Evolutionary conservation across 2,888 invertebrate genomes (phyloP).

Genomic region (Archips crataeganus): DNA sequence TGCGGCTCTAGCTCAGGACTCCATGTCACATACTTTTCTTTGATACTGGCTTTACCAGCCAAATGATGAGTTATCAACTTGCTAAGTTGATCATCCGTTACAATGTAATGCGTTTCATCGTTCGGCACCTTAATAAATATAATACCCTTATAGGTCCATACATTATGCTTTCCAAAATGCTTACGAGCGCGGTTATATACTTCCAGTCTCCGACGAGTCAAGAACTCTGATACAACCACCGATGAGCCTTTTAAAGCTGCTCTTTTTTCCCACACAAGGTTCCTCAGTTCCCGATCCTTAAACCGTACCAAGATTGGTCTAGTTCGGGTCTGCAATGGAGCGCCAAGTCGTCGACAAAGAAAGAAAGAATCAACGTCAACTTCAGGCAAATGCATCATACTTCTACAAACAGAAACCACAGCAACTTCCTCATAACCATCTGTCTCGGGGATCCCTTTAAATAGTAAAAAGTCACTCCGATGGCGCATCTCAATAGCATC

Average conservation of each 20-base stretch:
- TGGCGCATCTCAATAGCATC: conserved; percentile 1
- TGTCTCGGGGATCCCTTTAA: background rate
- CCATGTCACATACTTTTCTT: background rate
- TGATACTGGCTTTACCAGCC: background rate
- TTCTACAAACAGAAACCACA: background rate
- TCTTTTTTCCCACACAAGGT: background rate
- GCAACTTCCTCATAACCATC: background rate
- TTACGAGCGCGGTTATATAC: background rate
- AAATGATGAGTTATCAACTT: background rate
- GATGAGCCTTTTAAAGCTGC: background rate
- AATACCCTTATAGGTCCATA: background rate
- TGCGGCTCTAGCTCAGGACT: background rate
- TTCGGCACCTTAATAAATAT: background rate
- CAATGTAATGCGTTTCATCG: background rate
- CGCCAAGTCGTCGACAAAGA: background rate
- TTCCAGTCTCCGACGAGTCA: background rate
- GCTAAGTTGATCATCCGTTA: background rate
- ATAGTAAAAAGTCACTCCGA: conserved; percentile 1
- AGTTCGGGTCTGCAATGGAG: background rate
- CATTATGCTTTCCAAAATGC: background rate
- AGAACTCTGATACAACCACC: background rate
- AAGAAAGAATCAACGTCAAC: background rate
- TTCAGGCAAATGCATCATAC: background rate
- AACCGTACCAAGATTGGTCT: conserved; percentile 1
- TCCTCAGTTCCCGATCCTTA: background rate